Base-by-base conservation (phyloP, 2,888 invertebrate species). In the Piscicola geometra region DNA sequence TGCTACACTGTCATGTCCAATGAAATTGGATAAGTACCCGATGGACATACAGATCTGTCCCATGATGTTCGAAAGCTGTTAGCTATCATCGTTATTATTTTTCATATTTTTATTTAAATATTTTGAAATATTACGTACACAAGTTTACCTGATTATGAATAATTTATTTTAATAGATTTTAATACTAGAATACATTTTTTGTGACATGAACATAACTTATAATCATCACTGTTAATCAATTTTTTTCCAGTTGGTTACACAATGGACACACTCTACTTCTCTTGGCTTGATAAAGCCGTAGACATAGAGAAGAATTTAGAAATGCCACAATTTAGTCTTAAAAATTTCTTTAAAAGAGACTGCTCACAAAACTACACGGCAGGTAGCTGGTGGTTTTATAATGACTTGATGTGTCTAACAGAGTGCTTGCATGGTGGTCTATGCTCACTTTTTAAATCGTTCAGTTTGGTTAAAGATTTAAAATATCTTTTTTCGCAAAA, bases 1-100 rank as follows among this genome's bases (percentile, higher is more conserved):
- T 0, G 80, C 80, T 0, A 81, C 79, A 25, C 78, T 82, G n/a
- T 81, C 81, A 41, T 83, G 83, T 72, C 79, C 81, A 28, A 83
- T 83, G 83, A 77, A 81, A 33, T 78, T 83, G 30, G 76, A 80
- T 12, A 83, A 83, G 72, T 83, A 82, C 75, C 83, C 83, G 0
- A 76, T 83, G 35, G 83, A 83, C 76, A 78, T 80, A n/a, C 83
- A 83, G 75, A 78, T 47, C 1, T 83, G 83, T 74, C 81, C 81
- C 1, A 80, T 83, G 76, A 78, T 81, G 52, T 81, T 83, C 72
- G 82, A 83, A 75, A 83, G 83, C 75, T 83, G 83, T 83, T 76
- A 81, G 83, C 82, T 66, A n/a, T 30, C 30, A 33, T 67, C 41
- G 15, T 25, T 18, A 33, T 32, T 56, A 56, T 56, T 56, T 56